Evolutionary conservation across 2,797 vertebrate species (phyloP), one percentile per base, ranked within the genome.

Genomic region (Sebastolobus alascanus): DNA sequence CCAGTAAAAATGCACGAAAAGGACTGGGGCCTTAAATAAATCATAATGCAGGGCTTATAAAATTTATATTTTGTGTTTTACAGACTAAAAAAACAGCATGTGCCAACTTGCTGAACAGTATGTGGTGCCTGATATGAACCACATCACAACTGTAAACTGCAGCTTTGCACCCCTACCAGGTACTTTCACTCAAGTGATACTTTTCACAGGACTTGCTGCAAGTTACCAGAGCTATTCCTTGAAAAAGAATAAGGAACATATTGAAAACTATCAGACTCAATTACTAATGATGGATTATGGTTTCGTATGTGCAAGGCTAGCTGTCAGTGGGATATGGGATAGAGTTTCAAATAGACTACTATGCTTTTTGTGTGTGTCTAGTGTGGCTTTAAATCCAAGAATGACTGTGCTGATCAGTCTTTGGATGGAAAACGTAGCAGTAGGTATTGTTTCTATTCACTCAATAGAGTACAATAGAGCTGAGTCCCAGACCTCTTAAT

Each of bases 271-370:
- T 66, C 33, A 75, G 27, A 25, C 52, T 68, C 71, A 74, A 27
- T 83, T 80, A 70, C 64, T 79, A 81, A 83, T 82, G 82, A 90
- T 82, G 54, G 82, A 87, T 86, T 83, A 75, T 60, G 27, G 59
- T 68, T 82, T 79, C 18, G 78, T 68, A 61, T 65, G 61, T 84
- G 14, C 13, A 81, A 60, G 46, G 46, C 68, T 54, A 55, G 56
- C 88, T 85, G 73, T 86, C 79, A 83, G 61, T 20, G 50, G 27
- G 55, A 82, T 61, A 59, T 70, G 50, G 12, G 58, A 56, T 33
- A n/a, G 10, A 56, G 31, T 75, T 89, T 86, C 20, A 84, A 86
- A 88, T 46, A 78, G 33, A 59, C 59, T 80, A 18, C 8, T 76
- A 1, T 37, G 16, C 68, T 80, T 67, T 64, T 38, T 46, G 16